These are phyloP conservation scores for Tenebrio molitor DNA, from an alignment of 1,140 invertebrate species.

Conservation along the genomic window DNA sequence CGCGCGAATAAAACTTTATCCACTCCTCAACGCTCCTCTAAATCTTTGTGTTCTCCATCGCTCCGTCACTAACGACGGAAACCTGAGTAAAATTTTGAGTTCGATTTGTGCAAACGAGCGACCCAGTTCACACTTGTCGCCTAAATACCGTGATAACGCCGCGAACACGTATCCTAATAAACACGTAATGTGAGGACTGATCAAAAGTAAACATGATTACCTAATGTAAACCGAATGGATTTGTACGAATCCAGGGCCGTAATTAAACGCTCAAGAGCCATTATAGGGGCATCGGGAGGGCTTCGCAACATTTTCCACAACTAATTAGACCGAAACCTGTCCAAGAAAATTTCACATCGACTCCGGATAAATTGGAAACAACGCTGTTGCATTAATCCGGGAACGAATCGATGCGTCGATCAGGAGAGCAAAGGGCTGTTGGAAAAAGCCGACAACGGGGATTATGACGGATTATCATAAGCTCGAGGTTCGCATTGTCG, in stretches of 20 bases:
- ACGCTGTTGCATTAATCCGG: constrained; percentile 3
- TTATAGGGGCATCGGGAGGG: constrained; percentile 5
- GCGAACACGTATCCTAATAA: constrained; percentile 35
- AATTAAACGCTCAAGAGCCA: constrained; percentile 12
- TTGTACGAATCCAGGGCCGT: neutral
- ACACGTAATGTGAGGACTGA: constrained; percentile 32
- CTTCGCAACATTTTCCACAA: no score
- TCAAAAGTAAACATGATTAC: constrained; percentile 36
- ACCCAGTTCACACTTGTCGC: neutral
- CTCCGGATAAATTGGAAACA: no score
- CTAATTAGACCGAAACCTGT: no score
- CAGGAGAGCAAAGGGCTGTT: neutral
- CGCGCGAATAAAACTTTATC: no score
- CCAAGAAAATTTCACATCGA: no score
- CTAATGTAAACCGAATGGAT: constrained; percentile 29
- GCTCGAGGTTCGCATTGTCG: constrained; percentile 40
- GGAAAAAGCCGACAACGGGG: constrained; percentile 47
- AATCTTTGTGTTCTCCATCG: no score
- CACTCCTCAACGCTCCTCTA: no score
- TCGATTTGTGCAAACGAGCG: constrained; percentile 8
- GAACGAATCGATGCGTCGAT: constrained; percentile 27
- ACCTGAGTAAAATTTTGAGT: constrained; percentile 8
- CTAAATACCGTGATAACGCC: constrained; percentile 24
- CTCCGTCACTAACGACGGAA: no score
- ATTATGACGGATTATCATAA: constrained; percentile 51